Percentiles rank a stretch among this genome's conserved stretches.
These are phyloP conservation scores for Cataglyphis hispanica DNA, from an alignment of 1,140 invertebrate species.

Conservation along the genomic window DNA sequence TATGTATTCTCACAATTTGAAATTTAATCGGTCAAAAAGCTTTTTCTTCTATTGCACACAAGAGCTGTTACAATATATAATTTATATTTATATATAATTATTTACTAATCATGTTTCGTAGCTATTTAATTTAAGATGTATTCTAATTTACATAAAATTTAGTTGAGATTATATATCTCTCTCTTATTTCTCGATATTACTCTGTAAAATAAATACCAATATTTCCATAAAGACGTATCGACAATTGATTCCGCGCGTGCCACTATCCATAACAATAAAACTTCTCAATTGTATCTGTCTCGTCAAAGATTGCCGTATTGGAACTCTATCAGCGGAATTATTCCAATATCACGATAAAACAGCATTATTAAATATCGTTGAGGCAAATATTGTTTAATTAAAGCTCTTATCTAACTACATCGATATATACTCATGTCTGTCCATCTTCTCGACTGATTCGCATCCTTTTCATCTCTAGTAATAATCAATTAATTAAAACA, in stretches of 20 bases:
- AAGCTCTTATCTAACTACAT: not conserved
- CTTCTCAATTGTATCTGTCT: slow-evolving; percentile 1
- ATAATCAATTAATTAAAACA: not conserved
- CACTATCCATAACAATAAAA: slow-evolving; percentile 3
- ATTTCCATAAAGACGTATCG: not conserved
- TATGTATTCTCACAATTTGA: not conserved
- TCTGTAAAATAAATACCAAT: slow-evolving; percentile 4
- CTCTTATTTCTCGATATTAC: not conserved
- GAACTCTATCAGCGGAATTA: not conserved
- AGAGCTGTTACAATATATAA: not conserved
- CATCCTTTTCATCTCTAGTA: not conserved
- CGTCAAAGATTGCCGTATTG: not conserved
- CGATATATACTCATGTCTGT: slow-evolving; percentile 11
- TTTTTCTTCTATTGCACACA: not conserved
- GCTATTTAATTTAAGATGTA: not conserved
- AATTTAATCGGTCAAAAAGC: not conserved
- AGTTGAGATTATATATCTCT: not conserved
- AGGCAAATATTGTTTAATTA: slow-evolving; percentile 22
- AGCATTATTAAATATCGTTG: slow-evolving; percentile 18
- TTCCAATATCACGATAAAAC: slow-evolving; percentile 4
- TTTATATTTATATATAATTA: not conserved
- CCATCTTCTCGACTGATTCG: not conserved
- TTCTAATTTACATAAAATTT: not conserved
- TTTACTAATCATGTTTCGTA: not conserved
- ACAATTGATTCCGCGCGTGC: not conserved